Percentiles rank a stretch among this genome's conserved stretches.
Evolutionary conservation across 2,797 vertebrate species (phyloP).

Genomic region (Morus bassanus): DNA sequence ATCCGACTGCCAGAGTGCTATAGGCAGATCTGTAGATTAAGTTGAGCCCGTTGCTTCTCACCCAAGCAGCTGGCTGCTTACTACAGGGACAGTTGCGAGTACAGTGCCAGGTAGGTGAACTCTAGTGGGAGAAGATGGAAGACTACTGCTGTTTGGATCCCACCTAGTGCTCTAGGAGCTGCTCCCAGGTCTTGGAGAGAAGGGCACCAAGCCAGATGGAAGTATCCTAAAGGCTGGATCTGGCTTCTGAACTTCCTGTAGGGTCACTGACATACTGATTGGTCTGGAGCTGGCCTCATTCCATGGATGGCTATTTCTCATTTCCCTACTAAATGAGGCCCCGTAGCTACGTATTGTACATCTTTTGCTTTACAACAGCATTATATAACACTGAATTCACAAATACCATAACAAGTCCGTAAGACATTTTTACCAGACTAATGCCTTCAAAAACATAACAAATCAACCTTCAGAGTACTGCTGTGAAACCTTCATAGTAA

Average conservation of each 20-base stretch:
- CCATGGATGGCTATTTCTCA: background rate
- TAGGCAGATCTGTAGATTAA: background rate
- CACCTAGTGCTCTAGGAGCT: background rate
- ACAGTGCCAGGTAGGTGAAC: background rate
- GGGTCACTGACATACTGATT: background rate
- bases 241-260: background rate
- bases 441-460: background rate
- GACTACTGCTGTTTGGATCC: background rate
- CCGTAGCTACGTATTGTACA: rapidly evolving
- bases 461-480: background rate
- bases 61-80: background rate
- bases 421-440: background rate
- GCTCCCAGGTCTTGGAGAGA: background rate
- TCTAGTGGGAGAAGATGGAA: background rate
- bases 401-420: background rate
- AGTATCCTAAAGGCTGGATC: background rate
- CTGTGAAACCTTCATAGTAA: background rate
- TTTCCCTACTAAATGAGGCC: background rate
- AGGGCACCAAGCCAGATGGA: background rate
- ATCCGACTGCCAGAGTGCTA: background rate
- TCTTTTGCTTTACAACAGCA: background rate
- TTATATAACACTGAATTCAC: background rate
- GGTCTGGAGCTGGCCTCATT: background rate
- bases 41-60: background rate
- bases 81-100: background rate